Evolutionary conservation across 2,797 vertebrate species (phyloP), one percentile per base, ranked within the genome.

Genomic region (Pangasius mekongensis): DNA sequence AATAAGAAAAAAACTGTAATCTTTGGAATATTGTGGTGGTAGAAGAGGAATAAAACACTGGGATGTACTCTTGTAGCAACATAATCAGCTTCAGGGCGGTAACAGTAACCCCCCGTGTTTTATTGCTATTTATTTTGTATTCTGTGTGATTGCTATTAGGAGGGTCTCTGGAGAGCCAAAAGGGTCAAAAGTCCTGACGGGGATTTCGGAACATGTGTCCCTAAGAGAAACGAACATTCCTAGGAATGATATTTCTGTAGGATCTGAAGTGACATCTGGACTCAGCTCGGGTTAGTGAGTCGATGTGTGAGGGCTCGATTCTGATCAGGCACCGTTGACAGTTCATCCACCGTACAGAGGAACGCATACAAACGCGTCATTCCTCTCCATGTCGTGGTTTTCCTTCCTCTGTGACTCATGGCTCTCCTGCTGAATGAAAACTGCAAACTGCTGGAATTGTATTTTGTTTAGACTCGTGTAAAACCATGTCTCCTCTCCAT

Each of bases 381-480:
- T 85, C 78, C 64, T 54, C 56, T 78, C 74, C 56, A 18, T 74
- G 27, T 58, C 3, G 52, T 69, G 88, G 87, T 87, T 82, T 90
- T 87, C 64, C 74, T 91, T 86, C 74, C 56, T 87, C 62, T 30
- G 8, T 87, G 81, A 91, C 62, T 92, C 91, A 91, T 89, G 54
- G 76, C 77, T 85, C 87, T 47, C 8, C 30, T 58, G 49, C 27
- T 87, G 69, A 52, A 77, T 24, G 52, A 87, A 88, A 81, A 73
- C 39, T 64, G 84, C 89, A 89, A 85, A 89, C 87, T 80, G 86
- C 74, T 85, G 86, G 84, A 87, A 62, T 87, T 89, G 82, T 5
- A 67, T 85, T 83, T 86, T 92, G 86, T 90, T 83, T 90, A 88
- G 86, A 83, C 89, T 87, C 66, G 39, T 80, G 47, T 58, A 81